Base-by-base conservation (phyloP, 2,888 invertebrate genomes). In the Palloptera scutellata region DNA sequence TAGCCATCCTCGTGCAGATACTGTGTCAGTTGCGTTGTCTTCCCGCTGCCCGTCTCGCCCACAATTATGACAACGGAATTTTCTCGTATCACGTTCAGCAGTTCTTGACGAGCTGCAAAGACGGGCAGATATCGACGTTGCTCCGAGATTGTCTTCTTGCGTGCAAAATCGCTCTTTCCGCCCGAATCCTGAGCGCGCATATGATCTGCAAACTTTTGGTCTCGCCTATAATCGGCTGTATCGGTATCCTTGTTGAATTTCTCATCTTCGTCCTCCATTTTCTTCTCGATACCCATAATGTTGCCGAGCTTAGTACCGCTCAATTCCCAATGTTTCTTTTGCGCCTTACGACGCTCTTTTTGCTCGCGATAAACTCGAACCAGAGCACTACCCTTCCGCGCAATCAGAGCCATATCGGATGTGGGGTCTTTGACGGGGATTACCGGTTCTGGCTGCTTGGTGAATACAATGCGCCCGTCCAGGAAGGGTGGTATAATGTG, bases 401-500 rank as follows among this genome's bases (percentile, higher is more conserved):
- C 93, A 63, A 96, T 92, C 58, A 97, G 87, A 0, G 99, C 99
- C 96, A 99, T 97, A 79, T 99, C 98, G 0, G 95, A 95, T 1
- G 97, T 97, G 0, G 98, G 95, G 86, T 99, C 99, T 83, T 91
- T 91, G 78, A 89, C 95, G 13, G 98, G 98, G 79, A 99, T 92
- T n/a, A 99, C 96, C 1, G 98, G 98, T 81, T 98, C 98, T 0
- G 97, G 97, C 83, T 99, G 98, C 80, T 98, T 99, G 0, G 99
- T 99, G 85, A 99, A 99, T 0, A 98, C 97, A 75, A 99, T 98
- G 65, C 99, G 88, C 0, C 99, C 99, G 84, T 99, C 99, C 2
- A 99, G 87, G 86, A 99, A 99, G 0, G 99, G 99, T 0, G 99
- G 99, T 9, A 99, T 95, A 67, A 98, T 96, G 82, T 99, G 98